Conservation (phyloP, 1,140 invertebrate species). For the Conopomorpha cramerella region DNA sequence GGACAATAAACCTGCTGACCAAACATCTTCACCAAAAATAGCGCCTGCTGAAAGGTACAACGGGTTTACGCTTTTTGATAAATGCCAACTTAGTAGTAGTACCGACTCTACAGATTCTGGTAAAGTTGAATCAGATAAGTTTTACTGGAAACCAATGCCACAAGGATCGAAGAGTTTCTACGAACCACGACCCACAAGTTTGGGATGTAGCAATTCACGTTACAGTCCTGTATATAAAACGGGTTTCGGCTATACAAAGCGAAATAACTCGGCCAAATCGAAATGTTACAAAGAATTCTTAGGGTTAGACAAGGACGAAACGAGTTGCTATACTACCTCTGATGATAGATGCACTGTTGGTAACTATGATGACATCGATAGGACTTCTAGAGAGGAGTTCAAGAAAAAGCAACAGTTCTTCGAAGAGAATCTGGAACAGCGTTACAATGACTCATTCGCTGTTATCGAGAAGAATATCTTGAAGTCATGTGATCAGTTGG, state of each 20-base stretch:
- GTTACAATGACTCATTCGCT: slow-evolving; percentile 12
- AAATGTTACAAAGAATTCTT: slow-evolving; percentile 19
- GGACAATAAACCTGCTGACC: too few species aligned
- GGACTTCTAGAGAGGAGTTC: slow-evolving; percentile 9
- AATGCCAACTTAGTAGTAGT: slow-evolving; percentile 10
- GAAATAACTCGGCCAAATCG: slow-evolving; percentile 13
- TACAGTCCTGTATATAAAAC: slow-evolving; percentile 16
- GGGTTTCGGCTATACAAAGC: slow-evolving; percentile 7
- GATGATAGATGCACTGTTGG: too few species aligned
- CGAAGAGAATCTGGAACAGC: slow-evolving; percentile 7
- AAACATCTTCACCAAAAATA: too few species aligned
- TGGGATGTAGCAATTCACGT: slow-evolving; percentile 7
- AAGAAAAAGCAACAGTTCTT: slow-evolving; percentile 10
- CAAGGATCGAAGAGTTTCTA: too few species aligned
- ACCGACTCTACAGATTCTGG: slow-evolving; percentile 15
- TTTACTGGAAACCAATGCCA: slow-evolving; percentile 26
- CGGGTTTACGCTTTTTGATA: slow-evolving; percentile 16
- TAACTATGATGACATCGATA: too few species aligned
- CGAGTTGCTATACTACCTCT: too few species aligned
- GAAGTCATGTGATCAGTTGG: slow-evolving; percentile 25
- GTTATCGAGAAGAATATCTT: slow-evolving; percentile 24
- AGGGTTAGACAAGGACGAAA: slow-evolving; percentile 10
- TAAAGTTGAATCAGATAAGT: slow-evolving; percentile 19
- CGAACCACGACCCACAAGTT: too few species aligned
- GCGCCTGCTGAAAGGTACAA: background rate